Evolutionary conservation across 2,113 vertebrate species (phyloP).

Genomic region (Uria aalge): DNA sequence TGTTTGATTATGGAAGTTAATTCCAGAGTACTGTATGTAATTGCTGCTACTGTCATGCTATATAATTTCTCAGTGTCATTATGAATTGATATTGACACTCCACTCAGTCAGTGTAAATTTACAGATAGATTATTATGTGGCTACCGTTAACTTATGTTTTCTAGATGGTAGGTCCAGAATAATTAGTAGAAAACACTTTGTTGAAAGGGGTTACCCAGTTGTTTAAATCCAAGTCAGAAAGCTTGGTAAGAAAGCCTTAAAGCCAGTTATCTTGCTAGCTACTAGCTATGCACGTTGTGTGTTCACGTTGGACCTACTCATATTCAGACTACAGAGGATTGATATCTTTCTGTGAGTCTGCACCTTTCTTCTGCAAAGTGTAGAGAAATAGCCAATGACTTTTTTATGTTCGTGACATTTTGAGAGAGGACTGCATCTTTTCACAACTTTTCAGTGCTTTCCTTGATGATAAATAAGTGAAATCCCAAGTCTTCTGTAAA

Average conservation of each 20-base stretch:
- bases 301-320: background rate
- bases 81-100: background rate
- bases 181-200: background rate
- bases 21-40: background rate
- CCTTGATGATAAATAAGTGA: background rate
- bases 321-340: background rate
- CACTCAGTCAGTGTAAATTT: background rate
- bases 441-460: background rate
- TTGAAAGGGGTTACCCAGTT: background rate
- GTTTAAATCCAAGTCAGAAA: background rate
- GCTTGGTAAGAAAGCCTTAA: background rate
- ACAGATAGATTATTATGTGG: background rate
- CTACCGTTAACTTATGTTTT: background rate
- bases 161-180: background rate
- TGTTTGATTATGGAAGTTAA: background rate
- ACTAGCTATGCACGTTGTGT: accelerated
- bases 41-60: background rate
- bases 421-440: background rate
- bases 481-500: background rate
- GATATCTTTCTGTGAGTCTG: background rate
- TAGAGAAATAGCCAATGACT: background rate
- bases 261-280: background rate
- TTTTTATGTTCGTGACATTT: background rate
- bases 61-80: background rate
- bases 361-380: background rate